Base-by-base conservation (phyloP, 1,140 invertebrate genomes). In the Monomorium pharaonis region DNA sequence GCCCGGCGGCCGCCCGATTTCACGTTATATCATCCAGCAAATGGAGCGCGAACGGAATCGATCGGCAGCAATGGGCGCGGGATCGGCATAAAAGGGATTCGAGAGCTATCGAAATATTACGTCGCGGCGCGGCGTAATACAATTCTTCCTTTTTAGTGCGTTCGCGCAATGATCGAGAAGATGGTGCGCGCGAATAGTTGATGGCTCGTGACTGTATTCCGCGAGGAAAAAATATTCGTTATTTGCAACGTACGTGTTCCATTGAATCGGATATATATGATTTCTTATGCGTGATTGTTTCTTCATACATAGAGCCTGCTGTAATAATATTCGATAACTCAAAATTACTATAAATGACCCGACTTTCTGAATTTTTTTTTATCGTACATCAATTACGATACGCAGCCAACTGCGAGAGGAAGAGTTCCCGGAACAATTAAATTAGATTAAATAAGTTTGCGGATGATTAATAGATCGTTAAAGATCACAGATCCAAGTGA, bases 1-100 rank as follows among this genome's bases (percentile, higher is more conserved):
- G 21, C 58, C 63, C 24, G 78, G 12, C 49, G 44, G 44, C 54
- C n/a, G 37, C 24, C n/a, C n/a, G 65, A 91, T 72, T 77, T 69
- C 58, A 56, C 27, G 37, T 87, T 84, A 74, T 76, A 88, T 80
- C 51, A 51, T 60, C 49, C 30, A 12, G n/a, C 10, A 60, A 81
- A 83, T 83, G 78, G 51, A 70, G n/a, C 33, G 56, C 69, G 85
- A 69, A 37, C 58, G 12, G 27, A 21, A 56, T 76, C 70, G 70
- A 69, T 87, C 54, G 47, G 42, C n/a, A n/a, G n/a, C n/a, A n/a
- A n/a, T n/a, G n/a, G 42, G 30, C 1, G 21, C 10, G 51, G 51
- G 60, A 63, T 88, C 62, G 62, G 27, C 16, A 47, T 74, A 47
- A 74, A 85, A 85, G 14, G 3, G n/a, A n/a, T n/a, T n/a, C n/a